Percentiles rank a stretch among this genome's conserved stretches.
Conservation (phyloP, 1,140 invertebrate genomes). For the Bactericera cockerelli region DNA sequence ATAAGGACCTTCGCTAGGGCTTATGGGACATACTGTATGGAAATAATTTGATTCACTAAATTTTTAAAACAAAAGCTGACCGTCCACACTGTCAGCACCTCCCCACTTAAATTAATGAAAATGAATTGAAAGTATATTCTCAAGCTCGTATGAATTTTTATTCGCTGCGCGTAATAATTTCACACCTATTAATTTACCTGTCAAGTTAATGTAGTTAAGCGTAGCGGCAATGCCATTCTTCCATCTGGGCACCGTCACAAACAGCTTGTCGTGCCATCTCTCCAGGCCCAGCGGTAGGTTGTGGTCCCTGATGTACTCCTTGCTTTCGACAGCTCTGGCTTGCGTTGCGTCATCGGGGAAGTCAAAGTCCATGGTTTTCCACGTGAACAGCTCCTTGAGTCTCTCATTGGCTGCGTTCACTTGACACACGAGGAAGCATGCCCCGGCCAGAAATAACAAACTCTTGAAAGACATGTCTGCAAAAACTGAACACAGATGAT, state of each 20-base stretch:
- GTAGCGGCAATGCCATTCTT: constrained; percentile 49
- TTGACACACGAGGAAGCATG: neutral
- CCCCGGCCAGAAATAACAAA: neutral
- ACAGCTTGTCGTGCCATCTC: constrained; percentile 56
- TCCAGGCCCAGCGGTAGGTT: constrained; percentile 60
- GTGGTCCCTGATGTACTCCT: constrained; percentile 51
- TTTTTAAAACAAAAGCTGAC: too few species aligned
- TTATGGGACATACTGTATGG: too few species aligned
- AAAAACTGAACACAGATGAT: neutral
- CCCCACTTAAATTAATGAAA: too few species aligned
- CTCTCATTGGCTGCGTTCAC: constrained; percentile 24
- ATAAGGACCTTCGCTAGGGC: too few species aligned
- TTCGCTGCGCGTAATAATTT: too few species aligned
- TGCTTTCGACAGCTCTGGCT: constrained; percentile 41
- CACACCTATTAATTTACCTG: constrained; percentile 47
- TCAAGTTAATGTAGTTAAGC: constrained; percentile 50
- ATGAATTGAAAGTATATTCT: too few species aligned
- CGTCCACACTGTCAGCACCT: too few species aligned
- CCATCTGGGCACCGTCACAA: constrained; percentile 62
- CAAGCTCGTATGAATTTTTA: too few species aligned
- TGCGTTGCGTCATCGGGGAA: constrained; percentile 43
- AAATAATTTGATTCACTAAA: too few species aligned
- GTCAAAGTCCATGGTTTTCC: constrained; percentile 53
- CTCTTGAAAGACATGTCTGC: neutral
- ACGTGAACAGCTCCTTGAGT: constrained; percentile 50